Evolutionary conservation across 1,140 invertebrate genomes (phyloP).

Genomic region (Cecropterus lyciades): DNA sequence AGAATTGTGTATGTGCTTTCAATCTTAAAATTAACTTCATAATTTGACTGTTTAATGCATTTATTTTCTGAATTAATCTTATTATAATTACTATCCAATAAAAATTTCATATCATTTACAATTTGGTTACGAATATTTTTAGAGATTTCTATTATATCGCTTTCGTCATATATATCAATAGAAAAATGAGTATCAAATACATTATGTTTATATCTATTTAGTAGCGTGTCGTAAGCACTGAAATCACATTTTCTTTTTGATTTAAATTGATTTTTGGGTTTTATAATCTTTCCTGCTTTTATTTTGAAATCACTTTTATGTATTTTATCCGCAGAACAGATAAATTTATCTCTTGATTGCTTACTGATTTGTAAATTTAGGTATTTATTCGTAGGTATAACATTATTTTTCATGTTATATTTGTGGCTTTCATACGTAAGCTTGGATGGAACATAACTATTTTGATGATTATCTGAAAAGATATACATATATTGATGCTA

Average conservation of each 20-base stretch:
- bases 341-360: slow-evolving; percentile 44
- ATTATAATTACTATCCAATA: background rate
- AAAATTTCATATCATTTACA: slow-evolving; percentile 13
- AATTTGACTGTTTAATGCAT: background rate
- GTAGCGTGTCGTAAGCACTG: background rate
- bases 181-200: slow-evolving; percentile 2
- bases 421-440: slow-evolving; percentile 54
- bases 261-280: background rate
- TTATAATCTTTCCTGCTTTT: background rate
- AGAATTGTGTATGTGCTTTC: slow-evolving; percentile 27
- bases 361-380: slow-evolving; percentile 38
- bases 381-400: slow-evolving; percentile 9
- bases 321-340: background rate
- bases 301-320: background rate
- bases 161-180: background rate
- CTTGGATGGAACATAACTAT: slow-evolving; percentile 18
- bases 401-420: slow-evolving; percentile 1
- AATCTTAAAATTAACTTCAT: slow-evolving; percentile 20
- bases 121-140: slow-evolving; percentile 36
- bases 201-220: slow-evolving; percentile 1
- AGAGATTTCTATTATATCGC: slow-evolving; percentile 40
- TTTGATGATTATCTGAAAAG: slow-evolving; percentile 12
- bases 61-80: background rate
- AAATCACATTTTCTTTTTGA: background rate
- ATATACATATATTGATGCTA: background rate